Evolutionary conservation across 1,140 invertebrate species (phyloP).

Genomic region (Mycetomoellerius zeteki): DNA sequence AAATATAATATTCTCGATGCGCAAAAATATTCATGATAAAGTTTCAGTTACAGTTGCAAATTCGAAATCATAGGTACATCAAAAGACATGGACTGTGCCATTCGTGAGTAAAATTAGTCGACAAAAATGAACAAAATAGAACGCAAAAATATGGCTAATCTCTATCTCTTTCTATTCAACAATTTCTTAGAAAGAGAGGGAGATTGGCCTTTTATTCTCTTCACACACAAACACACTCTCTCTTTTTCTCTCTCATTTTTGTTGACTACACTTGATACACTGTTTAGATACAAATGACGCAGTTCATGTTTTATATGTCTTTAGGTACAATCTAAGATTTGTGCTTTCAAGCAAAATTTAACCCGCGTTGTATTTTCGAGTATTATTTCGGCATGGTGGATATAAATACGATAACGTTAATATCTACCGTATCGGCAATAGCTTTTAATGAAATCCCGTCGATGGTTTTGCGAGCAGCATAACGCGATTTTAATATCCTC

Average conservation of each 20-base stretch:
- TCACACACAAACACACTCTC: too few relatives aligned
- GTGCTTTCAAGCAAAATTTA: not conserved
- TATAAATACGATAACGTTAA: not conserved
- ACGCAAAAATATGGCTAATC: too few relatives aligned
- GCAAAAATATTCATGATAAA: not conserved
- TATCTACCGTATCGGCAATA: conserved; percentile 5
- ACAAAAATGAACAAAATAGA: too few relatives aligned
- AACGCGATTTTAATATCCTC: conserved; percentile 73
- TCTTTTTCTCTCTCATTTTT: too few relatives aligned
- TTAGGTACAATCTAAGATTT: not conserved
- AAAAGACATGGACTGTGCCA: too few relatives aligned
- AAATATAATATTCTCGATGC: not conserved
- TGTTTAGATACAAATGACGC: too few relatives aligned
- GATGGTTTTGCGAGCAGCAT: conserved; percentile 22
- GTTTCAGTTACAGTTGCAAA: not conserved
- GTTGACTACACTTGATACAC: too few relatives aligned
- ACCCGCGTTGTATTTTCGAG: not conserved
- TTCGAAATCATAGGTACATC: not conserved
- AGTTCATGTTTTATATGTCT: too few relatives aligned
- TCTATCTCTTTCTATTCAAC: too few relatives aligned
- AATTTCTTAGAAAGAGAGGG: too few relatives aligned
- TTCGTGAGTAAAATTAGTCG: too few relatives aligned
- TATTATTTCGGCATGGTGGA: not conserved
- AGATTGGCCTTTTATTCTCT: too few relatives aligned
- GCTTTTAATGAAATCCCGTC: conserved; percentile 46